Evolutionary conservation across 2,888 invertebrate genomes (phyloP), one percentile per base, ranked within the genome.

Genomic region (Venusia cambrica): DNA sequence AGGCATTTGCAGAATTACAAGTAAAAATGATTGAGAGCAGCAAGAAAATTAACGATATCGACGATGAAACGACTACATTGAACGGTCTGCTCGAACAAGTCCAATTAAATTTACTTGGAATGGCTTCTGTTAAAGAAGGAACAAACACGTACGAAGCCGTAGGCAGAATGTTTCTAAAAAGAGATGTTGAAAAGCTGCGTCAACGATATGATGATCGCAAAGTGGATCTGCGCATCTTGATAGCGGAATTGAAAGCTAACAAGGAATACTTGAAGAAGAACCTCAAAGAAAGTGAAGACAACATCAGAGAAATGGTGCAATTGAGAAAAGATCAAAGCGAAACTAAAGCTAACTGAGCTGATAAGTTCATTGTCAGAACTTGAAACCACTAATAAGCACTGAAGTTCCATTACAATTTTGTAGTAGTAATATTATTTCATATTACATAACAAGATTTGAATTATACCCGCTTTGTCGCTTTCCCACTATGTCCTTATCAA

Each of bases 1-100:
- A 91, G 90, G 95, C 96, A 0, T 96, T 97, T 68, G 80, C 89
- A 30, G 95, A 96, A 57, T 81, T 96, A 31, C 95, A 96, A 67
- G 88, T 90, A 5, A 95, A 95, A 79, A 92, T 94, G 90, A 87
- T 94, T 11, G 93, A 94, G 58, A 94, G 95, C 0, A 90, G 90
- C 46, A 93, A 94, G 67, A 94, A 95, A 78, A 85, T 96, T 39
- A 91, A 92, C 59, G 73, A 94, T 34, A 92, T 95, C 3, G 94
- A 96, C 68, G 75, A 92, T 1, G 94, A 96, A 80, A 92, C 95
- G 45, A 92, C 92, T 20, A 88, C 89, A 5, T 70, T 94, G 24
- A 91, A 90, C 56, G 87, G 92, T 39, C 88, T 88, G 28, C 91
- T 93, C 55, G 90, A 91, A 45, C 93, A 92, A 63, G 90, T 93